Evolutionary conservation across 92 coral and sea anemone genomes (phyloP).

Genomic region (Porites rus): DNA sequence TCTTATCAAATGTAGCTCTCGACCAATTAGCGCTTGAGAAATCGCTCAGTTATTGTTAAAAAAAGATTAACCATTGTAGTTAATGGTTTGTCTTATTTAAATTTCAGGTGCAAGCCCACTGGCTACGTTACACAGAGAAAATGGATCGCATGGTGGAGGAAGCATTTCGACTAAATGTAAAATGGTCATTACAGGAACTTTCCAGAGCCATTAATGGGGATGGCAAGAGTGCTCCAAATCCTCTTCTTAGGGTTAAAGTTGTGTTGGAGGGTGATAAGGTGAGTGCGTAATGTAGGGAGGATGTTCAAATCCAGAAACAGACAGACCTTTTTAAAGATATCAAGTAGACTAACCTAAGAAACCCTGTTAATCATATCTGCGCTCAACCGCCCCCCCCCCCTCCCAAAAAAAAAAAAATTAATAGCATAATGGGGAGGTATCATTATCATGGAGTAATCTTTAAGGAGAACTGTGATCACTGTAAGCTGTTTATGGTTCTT

Average conservation of each 20-base stretch:
- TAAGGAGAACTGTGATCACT: no score
- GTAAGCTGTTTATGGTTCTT: neutral
- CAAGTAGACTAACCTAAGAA: no score
- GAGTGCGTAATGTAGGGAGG: neutral
- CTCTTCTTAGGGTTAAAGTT: slow-evolving; percentile 94
- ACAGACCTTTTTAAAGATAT: no score
- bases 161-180: slow-evolving; percentile 96
- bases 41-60: no score
- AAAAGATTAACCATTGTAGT: neutral
- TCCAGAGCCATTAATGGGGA: slow-evolving; percentile 98
- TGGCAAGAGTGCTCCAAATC: slow-evolving; percentile 98
- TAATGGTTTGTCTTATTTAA: neutral
- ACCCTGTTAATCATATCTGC: no score
- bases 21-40: no score
- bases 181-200: slow-evolving; percentile 99
- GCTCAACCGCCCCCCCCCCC: no score
- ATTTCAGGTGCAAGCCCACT: slow-evolving; percentile 92
- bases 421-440: no score
- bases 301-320: no score
- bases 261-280: slow-evolving; percentile 99
- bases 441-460: no score
- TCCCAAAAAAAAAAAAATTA: no score
- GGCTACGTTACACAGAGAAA: slow-evolving; percentile 99
- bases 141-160: slow-evolving; percentile 99
- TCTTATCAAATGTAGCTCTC: no score